Conservation (phyloP, 2,888 invertebrate species). For the Nomada goodeniana region DNA sequence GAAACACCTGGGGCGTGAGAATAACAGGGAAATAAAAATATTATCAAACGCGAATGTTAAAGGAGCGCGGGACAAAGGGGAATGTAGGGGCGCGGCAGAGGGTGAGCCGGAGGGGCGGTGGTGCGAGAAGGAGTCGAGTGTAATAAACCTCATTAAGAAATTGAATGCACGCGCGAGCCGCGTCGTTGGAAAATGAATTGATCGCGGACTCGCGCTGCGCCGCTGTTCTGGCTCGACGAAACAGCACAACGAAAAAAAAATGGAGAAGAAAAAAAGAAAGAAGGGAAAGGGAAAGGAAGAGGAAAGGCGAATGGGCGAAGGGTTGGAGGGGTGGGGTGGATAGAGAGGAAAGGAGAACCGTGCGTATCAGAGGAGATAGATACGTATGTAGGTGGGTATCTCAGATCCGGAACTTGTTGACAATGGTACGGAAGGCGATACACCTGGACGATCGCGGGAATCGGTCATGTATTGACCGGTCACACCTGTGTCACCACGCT, state of each 20-base stretch:
- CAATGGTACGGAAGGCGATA: slow-evolving; percentile 84
- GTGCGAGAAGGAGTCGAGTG: slow-evolving; percentile 52
- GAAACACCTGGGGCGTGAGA: slow-evolving; percentile 55
- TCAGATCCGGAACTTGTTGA: slow-evolving; percentile 82
- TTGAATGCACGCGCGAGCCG: slow-evolving; percentile 62
- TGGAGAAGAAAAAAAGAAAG: slow-evolving; percentile 16
- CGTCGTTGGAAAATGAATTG: slow-evolving; percentile 57
- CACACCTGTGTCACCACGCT: slow-evolving; percentile 17
- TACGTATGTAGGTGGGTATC: slow-evolving; percentile 66
- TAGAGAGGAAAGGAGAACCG: slow-evolving; percentile 19
- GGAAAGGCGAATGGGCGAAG: slow-evolving; percentile 5
- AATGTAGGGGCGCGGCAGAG: slow-evolving; percentile 31
- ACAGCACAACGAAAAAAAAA: slow-evolving; percentile 4
- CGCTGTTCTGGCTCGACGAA: slow-evolving; percentile 24
- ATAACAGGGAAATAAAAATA: slow-evolving; percentile 57
- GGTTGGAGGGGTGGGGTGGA: not conserved
- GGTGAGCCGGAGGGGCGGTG: slow-evolving; percentile 22
- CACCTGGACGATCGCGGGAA: slow-evolving; percentile 80
- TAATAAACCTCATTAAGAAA: slow-evolving; percentile 69
- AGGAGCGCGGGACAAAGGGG: slow-evolving; percentile 55
- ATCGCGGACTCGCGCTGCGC: slow-evolving; percentile 48
- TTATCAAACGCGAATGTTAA: slow-evolving; percentile 57
- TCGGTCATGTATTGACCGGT: slow-evolving; percentile 65
- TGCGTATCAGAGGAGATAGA: slow-evolving; percentile 40
- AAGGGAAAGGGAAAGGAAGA: slow-evolving; percentile 10